A percentile compares a stretch with the other conserved stretches of the same genome.
Evolutionary conservation across 2,888 invertebrate species (phyloP).

Genomic region (Sminthurinus aureus): DNA sequence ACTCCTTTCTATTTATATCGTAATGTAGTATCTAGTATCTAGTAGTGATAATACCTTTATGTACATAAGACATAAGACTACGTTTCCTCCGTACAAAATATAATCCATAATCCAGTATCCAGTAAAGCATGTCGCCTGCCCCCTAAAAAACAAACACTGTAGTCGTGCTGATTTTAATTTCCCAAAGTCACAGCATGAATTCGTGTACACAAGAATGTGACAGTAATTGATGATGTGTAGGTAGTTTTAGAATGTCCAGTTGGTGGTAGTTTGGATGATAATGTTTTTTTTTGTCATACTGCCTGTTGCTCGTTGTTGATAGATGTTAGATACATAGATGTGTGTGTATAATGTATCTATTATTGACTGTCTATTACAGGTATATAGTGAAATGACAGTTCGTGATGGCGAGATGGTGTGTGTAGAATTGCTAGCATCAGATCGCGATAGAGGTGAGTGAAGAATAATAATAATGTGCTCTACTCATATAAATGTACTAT

Average conservation of each 20-base stretch:
- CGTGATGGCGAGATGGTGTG: constrained; percentile 99
- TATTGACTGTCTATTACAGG: constrained; percentile 63
- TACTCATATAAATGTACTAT: too few species aligned
- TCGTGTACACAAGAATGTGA: constrained; percentile 1
- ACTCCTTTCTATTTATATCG: not conserved
- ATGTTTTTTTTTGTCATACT: not conserved
- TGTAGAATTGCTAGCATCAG: constrained; percentile 94
- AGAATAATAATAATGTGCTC: too few species aligned
- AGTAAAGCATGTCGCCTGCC: too few species aligned
- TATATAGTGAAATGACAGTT: constrained; percentile 96
- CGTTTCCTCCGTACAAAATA: too few species aligned
- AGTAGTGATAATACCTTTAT: too few species aligned
- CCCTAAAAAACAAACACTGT: not conserved
- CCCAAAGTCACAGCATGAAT: constrained; percentile 14
- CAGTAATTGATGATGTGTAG: constrained; percentile 19
- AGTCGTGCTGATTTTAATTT: constrained; percentile 14
- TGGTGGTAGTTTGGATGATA: not conserved
- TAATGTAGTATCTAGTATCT: not conserved
- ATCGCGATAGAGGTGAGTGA: constrained; percentile 68
- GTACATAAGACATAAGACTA: too few species aligned
- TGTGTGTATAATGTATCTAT: not conserved
- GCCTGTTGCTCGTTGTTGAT: constrained; percentile 22
- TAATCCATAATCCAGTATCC: too few species aligned
- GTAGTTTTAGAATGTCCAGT: not conserved
- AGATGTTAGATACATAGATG: not conserved